These are phyloP conservation scores for Dryobota labecula DNA, from an alignment of 2,888 invertebrate genomes.

Conservation along the genomic window DNA sequence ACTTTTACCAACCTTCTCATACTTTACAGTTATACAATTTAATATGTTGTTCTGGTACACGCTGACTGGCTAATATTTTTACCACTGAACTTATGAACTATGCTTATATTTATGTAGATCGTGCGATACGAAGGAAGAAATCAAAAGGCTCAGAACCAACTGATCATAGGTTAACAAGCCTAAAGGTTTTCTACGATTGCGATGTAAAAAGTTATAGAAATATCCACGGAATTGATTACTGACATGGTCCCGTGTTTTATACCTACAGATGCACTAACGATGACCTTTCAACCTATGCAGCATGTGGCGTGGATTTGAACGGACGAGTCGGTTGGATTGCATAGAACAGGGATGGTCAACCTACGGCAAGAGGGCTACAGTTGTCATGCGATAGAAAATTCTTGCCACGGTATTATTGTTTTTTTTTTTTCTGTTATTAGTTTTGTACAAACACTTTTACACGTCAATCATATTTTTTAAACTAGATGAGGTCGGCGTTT, in stretches of 20 bases:
- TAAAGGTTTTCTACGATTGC: not conserved
- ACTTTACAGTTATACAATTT: no score
- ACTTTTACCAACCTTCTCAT: not conserved
- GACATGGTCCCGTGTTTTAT: not conserved
- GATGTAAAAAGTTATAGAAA: not conserved
- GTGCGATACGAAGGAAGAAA: not conserved
- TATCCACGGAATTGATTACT: slow-evolving; percentile 13
- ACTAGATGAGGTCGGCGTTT: no score
- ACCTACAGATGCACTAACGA: slow-evolving; percentile 1
- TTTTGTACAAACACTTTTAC: no score
- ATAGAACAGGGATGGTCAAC: not conserved
- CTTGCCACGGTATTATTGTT: no score
- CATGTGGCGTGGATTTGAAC: not conserved
- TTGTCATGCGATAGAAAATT: not conserved
- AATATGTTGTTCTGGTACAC: no score
- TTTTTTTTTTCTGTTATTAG: no score
- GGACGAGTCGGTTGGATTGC: slow-evolving; percentile 3
- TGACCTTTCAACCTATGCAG: slow-evolving; percentile 30
- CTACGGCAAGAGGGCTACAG: not conserved
- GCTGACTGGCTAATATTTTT: not conserved
- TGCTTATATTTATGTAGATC: not conserved
- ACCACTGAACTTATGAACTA: not conserved
- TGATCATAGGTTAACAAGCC: not conserved
- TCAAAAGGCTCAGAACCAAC: not conserved
- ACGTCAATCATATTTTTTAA: no score